Base-by-base conservation (phyloP, 2,113 vertebrate species). In the Takifugu bimaculatus region DNA sequence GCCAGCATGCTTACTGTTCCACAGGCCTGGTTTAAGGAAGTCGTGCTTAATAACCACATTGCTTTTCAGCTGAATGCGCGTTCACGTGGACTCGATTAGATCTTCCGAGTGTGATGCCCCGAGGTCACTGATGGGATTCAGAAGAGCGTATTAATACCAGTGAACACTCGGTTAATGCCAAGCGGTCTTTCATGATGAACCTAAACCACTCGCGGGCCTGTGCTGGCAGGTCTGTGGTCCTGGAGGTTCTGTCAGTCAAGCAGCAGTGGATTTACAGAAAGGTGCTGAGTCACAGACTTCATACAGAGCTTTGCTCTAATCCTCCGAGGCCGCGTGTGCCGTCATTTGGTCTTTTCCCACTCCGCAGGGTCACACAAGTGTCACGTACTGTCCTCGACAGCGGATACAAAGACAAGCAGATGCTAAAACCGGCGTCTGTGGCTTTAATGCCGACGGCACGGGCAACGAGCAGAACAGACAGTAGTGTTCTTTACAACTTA, bases 241-340 rank as follows among this genome's bases (percentile, higher is more conserved):
- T 26, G 5, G 29, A 59, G 63, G 63, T 62, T 49, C 58, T 72
- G 68, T 76, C 74, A 74, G 57, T 65, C 67, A 81, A 43, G 47
- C 45, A 57, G 35, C 55, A 56, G 74, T 71, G 67, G 54, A 83
- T 81, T 83, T 82, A 68, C 74, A 79, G 50, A 67, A 50, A 70
- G 68, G 67, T 11, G 49, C 65, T 69, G 78, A 86, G 65, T 81
- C 74, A 82, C 20, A 61, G 55, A 57, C 48, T 51, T 62, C 49
- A 49, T 60, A 55, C 55, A 57, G 62, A 74, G 66, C 51, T 57
- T 29, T 53, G 47, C 45, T 55, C 54, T 58, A 52, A 65, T 76
- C 59, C 49, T 29, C 14, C 47, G 71, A 54, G 25, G 42, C 28
- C 13, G 32, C 50, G 7, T 43, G 26, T 39, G 28, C 56, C 50